Conservation (phyloP, 2,797 vertebrate genomes). For the Pterois miles region DNA sequence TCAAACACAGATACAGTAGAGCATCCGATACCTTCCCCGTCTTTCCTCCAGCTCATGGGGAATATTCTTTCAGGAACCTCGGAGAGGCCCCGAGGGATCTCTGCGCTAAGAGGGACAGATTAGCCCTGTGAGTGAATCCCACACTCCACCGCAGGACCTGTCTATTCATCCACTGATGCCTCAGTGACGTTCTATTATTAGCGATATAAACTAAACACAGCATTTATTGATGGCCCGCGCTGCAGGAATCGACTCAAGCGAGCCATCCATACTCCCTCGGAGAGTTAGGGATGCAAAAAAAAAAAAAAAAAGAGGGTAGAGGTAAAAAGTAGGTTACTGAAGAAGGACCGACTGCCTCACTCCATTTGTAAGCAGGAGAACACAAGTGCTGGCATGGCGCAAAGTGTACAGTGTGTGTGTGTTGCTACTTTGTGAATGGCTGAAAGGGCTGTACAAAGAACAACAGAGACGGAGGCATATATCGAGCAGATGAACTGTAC, state of each 20-base stretch:
- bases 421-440: conserved; percentile 9
- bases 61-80: conserved; percentile 69
- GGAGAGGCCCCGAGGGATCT: conserved; percentile 52
- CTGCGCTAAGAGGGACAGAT: conserved; percentile 63
- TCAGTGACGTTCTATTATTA: conserved; percentile 61
- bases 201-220: conserved; percentile 52
- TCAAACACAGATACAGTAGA: conserved; percentile 6
- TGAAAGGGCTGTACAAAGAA: conserved; percentile 7
- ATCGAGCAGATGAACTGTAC: neutral
- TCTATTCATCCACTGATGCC: conserved; percentile 45
- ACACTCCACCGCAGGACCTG: conserved; percentile 36
- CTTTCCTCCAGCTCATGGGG: conserved; percentile 49
- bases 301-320: conserved; percentile 16
- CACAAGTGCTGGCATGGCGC: conserved; percentile 46
- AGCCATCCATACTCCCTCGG: conserved; percentile 62
- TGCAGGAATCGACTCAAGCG: conserved; percentile 50
- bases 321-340: conserved; percentile 74
- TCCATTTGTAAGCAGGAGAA: conserved; percentile 60
- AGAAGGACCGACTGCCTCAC: conserved; percentile 59
- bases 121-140: conserved; percentile 66
- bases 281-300: conserved; percentile 31
- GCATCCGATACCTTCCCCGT: conserved; percentile 57
- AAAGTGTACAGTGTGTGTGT: conserved; percentile 39
- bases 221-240: conserved; percentile 57
- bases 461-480: neutral